Evolutionary conservation across 1,140 invertebrate genomes (phyloP).

Genomic region (Amphibalanus amphitrite): DNA sequence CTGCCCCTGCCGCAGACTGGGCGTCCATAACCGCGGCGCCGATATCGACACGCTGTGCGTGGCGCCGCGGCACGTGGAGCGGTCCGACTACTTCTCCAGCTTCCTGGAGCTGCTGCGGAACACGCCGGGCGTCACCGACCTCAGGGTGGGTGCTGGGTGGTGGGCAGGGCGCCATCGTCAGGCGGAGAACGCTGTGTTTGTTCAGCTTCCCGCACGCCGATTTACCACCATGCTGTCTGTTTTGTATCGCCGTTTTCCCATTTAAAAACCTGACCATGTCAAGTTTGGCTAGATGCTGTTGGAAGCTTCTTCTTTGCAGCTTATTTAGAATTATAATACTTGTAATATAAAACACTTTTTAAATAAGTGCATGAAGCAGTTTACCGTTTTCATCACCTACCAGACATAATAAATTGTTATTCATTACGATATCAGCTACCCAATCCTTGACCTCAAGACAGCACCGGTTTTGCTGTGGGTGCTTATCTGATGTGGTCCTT

Average conservation of each 20-base stretch:
- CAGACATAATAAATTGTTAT: conserved; percentile 3
- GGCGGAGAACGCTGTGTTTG: too few relatives aligned
- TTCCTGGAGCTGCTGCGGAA: conserved; percentile 82
- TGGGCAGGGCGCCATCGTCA: too few relatives aligned
- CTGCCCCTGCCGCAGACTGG: conserved; percentile 29
- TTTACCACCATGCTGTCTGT: too few relatives aligned
- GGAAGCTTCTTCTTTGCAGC: too few relatives aligned
- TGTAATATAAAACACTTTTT: too few relatives aligned
- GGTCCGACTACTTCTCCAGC: conserved; percentile 83
- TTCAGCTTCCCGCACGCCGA: too few relatives aligned
- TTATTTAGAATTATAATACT: too few relatives aligned
- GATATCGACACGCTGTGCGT: conserved; percentile 99
- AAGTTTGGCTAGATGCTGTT: too few relatives aligned
- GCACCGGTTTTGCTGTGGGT: conserved; percentile 4
- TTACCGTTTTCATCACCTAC: conserved; percentile 5
- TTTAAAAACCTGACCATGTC: too few relatives aligned
- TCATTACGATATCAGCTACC: background rate
- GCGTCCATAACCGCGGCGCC: conserved; percentile 91
- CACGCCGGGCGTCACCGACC: conserved; percentile 68
- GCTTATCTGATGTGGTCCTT: conserved; percentile 13
- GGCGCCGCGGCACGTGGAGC: conserved; percentile 83
- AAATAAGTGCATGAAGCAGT: too few relatives aligned
- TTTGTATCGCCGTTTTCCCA: too few relatives aligned
- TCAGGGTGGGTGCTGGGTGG: conserved; percentile 50
- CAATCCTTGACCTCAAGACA: conserved; percentile 2